Conservation (phyloP, 2,888 invertebrate genomes). For the Ptychoptera albimana region DNA sequence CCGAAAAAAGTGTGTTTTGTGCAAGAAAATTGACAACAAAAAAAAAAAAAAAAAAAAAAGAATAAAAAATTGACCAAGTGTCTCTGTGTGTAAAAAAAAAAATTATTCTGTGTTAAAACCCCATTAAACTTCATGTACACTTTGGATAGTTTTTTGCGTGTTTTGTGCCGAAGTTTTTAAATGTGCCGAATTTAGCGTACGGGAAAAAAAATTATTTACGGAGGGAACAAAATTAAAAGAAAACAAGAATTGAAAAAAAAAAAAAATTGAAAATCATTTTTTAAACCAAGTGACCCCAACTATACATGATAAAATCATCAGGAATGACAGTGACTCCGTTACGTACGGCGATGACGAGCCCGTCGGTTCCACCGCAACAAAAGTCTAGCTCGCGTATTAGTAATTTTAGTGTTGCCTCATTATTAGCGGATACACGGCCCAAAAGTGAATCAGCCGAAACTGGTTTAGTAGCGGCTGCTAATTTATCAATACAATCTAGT, state of each 20-base stretch:
- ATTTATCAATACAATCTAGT: slow-evolving; percentile 3
- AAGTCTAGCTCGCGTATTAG: slow-evolving; percentile 50
- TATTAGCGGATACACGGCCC: slow-evolving; percentile 67
- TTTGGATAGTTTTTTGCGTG: too few relatives aligned
- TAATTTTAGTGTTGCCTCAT: slow-evolving; percentile 73
- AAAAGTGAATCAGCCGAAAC: slow-evolving; percentile 20
- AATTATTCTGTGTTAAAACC: too few relatives aligned
- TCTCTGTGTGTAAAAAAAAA: too few relatives aligned
- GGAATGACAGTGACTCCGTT: slow-evolving; percentile 45
- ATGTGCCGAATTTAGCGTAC: too few relatives aligned
- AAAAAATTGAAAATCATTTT: background rate
- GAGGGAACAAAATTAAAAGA: too few relatives aligned
- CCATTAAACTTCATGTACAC: too few relatives aligned
- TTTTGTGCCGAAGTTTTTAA: too few relatives aligned
- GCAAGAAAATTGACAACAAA: too few relatives aligned
- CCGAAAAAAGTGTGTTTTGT: too few relatives aligned
- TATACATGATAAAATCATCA: slow-evolving; percentile 30
- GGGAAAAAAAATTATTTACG: background rate
- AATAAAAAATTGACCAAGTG: too few relatives aligned
- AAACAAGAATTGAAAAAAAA: slow-evolving; percentile 10
- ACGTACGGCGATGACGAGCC: slow-evolving; percentile 44
- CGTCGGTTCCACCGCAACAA: slow-evolving; percentile 35
- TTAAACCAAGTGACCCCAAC: slow-evolving; percentile 10
- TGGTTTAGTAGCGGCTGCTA: slow-evolving; percentile 2
- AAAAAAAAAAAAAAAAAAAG: too few relatives aligned